Conservation (phyloP, 1,140 invertebrate species). For the Drosophila bifasciata region DNA sequence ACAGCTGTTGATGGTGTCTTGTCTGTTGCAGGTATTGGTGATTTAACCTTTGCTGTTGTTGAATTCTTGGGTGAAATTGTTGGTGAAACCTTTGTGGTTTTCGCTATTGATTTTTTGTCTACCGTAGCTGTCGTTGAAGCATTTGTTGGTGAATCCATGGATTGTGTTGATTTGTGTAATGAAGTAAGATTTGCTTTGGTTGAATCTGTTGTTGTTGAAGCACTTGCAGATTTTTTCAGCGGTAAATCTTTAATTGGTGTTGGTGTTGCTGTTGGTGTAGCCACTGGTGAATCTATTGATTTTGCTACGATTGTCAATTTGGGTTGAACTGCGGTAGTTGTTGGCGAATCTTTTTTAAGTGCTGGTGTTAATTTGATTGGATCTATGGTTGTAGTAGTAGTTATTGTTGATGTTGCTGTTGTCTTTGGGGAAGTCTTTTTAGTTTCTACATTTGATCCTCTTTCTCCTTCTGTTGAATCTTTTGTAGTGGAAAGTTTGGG, state of each 20-base stretch:
- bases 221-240: background rate
- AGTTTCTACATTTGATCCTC: background rate
- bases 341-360: constrained; percentile 15
- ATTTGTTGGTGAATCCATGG: constrained; percentile 2
- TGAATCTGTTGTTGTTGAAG: constrained; percentile 2
- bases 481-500: background rate
- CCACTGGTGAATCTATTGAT: constrained; percentile 7
- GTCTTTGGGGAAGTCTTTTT: constrained; percentile 3
- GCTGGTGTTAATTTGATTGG: constrained; percentile 12
- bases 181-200: constrained; percentile 1
- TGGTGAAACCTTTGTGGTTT: constrained; percentile 1
- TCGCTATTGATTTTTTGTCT: constrained; percentile 6
- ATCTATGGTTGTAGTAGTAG: background rate
- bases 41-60: background rate
- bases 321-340: background rate
- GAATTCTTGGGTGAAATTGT: constrained; percentile 4
- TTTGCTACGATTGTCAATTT: constrained; percentile 8
- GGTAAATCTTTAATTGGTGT: background rate
- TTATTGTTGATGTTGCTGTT: constrained; percentile 8
- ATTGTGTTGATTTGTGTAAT: background rate
- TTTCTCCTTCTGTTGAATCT: constrained; percentile 3
- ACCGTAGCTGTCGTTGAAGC: background rate
- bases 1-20: no score
- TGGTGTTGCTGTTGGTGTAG: constrained; percentile 1
- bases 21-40: no score